These are phyloP conservation scores for Epiblema foenella DNA, from an alignment of 2,888 invertebrate genomes.

Conservation along the genomic window DNA sequence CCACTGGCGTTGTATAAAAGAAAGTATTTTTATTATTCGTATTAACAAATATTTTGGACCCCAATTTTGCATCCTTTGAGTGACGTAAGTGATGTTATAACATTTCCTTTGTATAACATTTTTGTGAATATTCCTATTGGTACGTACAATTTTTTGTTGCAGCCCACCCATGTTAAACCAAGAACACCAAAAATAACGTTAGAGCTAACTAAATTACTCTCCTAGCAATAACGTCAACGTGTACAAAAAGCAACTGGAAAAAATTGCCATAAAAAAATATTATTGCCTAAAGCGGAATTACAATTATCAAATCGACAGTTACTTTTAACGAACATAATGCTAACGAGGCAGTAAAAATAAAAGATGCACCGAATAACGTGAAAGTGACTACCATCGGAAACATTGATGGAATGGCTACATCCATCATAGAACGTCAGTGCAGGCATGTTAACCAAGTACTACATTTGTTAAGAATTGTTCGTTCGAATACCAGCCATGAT, in stretches of 20 bases:
- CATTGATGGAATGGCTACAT: slow-evolving; percentile 49
- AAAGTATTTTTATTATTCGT: too few species aligned
- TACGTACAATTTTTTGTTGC: too few species aligned
- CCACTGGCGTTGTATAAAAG: too few species aligned
- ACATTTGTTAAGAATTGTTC: slow-evolving; percentile 57
- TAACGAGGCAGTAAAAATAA: slow-evolving; percentile 41
- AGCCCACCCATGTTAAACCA: too few species aligned
- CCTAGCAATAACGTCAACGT: not conserved
- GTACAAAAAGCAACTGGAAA: slow-evolving; percentile 11
- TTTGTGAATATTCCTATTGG: too few species aligned
- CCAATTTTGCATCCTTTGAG: too few species aligned
- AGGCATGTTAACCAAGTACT: slow-evolving; percentile 51
- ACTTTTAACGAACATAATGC: slow-evolving; percentile 36
- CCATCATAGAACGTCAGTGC: slow-evolving; percentile 40
- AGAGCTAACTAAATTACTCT: not conserved
- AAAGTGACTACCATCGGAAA: slow-evolving; percentile 46
- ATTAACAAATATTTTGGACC: too few species aligned
- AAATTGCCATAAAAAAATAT: not conserved
- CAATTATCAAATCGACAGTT: slow-evolving; percentile 35
- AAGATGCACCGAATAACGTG: slow-evolving; percentile 39
- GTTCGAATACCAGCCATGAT: slow-evolving; percentile 51
- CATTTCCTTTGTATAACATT: too few species aligned
- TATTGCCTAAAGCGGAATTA: slow-evolving; percentile 8
- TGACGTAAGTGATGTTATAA: too few species aligned
- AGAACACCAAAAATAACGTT: too few species aligned